Percentiles rank a stretch among this genome's conserved stretches.
Evolutionary conservation across 23 tunicate genomes (phyloP).

Genomic region (Oikopleura dioica): DNA sequence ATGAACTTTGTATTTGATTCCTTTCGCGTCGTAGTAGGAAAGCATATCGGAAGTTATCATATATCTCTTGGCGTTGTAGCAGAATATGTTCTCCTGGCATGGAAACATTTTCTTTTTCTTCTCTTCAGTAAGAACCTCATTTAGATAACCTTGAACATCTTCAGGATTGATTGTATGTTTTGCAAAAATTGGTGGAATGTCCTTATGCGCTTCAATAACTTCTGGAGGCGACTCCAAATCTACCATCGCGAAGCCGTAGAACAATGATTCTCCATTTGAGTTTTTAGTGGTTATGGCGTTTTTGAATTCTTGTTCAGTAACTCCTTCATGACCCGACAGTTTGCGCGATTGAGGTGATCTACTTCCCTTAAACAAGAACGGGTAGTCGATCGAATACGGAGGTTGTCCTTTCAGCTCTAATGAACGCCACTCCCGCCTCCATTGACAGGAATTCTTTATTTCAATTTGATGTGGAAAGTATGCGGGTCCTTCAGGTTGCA

Average conservation of each 20-base stretch:
- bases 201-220: background rate
- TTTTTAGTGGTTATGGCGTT: too few species aligned
- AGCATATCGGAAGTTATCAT: background rate
- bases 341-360: too few species aligned
- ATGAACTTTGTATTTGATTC: background rate
- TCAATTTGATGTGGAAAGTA: too few species aligned
- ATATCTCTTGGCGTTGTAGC: background rate
- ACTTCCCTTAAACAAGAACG: too few species aligned
- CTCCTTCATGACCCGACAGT: too few species aligned
- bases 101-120: background rate
- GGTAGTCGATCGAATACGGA: too few species aligned
- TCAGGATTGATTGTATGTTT: background rate
- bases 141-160: background rate
- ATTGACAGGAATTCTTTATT: too few species aligned
- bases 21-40: background rate
- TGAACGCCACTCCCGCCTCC: too few species aligned
- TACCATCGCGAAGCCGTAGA: background rate
- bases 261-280: background rate
- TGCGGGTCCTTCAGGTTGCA: too few species aligned
- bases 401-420: too few species aligned
- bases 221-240: background rate
- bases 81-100: background rate
- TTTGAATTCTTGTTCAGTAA: too few species aligned
- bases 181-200: background rate
- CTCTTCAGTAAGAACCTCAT: background rate